These are phyloP conservation scores for Melanerpes formicivorus DNA, from an alignment of 2,113 vertebrate species.

Conservation along the genomic window DNA sequence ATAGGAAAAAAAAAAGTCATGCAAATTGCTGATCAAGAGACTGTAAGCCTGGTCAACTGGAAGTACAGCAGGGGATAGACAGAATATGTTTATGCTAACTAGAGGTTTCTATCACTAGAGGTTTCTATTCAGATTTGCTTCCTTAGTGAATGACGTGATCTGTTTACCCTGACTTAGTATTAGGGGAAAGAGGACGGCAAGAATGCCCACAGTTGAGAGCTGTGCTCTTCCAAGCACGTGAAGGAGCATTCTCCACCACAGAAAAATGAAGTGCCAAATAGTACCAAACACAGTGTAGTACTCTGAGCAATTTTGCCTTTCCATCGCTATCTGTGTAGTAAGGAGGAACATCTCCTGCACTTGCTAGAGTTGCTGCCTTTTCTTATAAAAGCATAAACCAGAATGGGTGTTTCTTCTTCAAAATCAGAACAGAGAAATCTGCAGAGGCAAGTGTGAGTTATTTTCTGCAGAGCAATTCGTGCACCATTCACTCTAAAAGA, in stretches of 20 bases:
- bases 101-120: not conserved
- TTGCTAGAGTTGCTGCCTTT: not conserved
- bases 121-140: not conserved
- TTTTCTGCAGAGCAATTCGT: not conserved
- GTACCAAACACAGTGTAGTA: not conserved
- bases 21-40: not conserved
- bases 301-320: not conserved
- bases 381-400: not conserved
- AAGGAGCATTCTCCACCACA: not conserved
- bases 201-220: not conserved
- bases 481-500: not conserved
- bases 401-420: not conserved
- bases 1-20: not conserved
- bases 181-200: not conserved
- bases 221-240: not conserved
- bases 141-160: not conserved
- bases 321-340: not conserved
- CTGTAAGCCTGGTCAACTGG: fast-evolving
- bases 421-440: not conserved
- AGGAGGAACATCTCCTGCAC: not conserved
- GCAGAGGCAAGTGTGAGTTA: not conserved
- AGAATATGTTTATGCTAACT: not conserved
- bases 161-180: not conserved
- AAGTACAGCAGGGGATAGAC: not conserved
- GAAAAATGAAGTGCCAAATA: not conserved